Evolutionary conservation across 2,113 vertebrate genomes (phyloP).

Genomic region (Agapornis roseicollis): DNA sequence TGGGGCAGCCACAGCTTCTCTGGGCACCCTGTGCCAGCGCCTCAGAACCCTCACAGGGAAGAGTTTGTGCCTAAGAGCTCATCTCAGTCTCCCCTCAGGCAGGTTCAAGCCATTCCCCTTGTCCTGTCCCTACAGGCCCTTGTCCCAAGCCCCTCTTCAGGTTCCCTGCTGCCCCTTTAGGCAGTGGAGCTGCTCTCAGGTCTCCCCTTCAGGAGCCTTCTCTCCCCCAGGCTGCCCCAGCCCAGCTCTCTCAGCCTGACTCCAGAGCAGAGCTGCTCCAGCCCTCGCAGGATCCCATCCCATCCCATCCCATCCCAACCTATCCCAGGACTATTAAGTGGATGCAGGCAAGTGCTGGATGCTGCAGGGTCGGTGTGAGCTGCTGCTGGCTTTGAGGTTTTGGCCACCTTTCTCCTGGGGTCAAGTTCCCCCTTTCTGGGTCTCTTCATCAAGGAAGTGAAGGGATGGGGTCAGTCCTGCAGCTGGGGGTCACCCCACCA

Average conservation of each 20-base stretch:
- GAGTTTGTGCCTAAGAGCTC: too few species aligned
- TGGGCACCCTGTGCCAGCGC: too few species aligned
- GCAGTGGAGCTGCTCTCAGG: too few species aligned
- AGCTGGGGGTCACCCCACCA: rapidly evolving
- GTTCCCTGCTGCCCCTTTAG: too few species aligned
- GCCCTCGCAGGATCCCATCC: neutral
- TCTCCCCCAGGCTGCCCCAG: neutral
- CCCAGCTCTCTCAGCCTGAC: neutral
- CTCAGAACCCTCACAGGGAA: too few species aligned
- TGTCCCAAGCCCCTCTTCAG: too few species aligned
- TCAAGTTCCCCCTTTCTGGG: neutral
- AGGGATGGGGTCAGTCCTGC: neutral
- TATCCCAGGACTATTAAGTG: neutral
- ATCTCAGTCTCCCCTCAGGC: too few species aligned
- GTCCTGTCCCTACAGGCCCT: too few species aligned
- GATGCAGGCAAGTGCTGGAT: rapidly evolving
- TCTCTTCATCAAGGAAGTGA: neutral
- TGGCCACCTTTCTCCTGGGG: neutral
- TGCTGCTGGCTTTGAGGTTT: neutral
- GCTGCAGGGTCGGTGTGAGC: rapidly evolving
- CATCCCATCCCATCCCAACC: too few species aligned
- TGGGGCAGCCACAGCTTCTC: too few species aligned
- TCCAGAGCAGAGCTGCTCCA: neutral
- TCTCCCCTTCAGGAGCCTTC: too few species aligned
- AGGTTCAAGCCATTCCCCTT: too few species aligned